Evolutionary conservation across 2,888 invertebrate genomes (phyloP).

Genomic region (Lepas anatifera): DNA sequence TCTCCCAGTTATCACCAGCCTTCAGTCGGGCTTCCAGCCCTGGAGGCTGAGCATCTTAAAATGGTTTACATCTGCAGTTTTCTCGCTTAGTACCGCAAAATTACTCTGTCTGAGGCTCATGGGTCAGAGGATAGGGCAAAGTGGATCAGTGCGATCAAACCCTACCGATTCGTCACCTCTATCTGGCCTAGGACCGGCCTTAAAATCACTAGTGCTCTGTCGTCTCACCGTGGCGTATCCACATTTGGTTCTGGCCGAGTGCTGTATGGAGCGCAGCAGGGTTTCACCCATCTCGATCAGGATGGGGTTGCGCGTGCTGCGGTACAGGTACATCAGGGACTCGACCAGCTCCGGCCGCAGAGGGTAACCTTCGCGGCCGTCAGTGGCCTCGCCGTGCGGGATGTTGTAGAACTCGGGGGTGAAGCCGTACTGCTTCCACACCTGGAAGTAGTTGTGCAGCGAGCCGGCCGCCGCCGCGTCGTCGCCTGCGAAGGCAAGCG

Average conservation of each 20-base stretch:
- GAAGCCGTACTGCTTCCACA: slow-evolving; percentile 92
- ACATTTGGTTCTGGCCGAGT: slow-evolving; percentile 82
- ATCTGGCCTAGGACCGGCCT: no score
- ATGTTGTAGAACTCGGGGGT: slow-evolving; percentile 97
- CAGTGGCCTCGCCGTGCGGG: slow-evolving; percentile 69
- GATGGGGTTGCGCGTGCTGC: slow-evolving; percentile 85
- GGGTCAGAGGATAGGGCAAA: no score
- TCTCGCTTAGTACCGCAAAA: no score
- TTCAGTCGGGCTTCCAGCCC: no score
- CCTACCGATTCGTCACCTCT: no score
- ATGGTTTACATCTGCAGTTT: no score
- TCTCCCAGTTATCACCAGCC: no score
- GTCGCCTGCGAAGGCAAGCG: slow-evolving; percentile 66
- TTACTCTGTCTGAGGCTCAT: no score
- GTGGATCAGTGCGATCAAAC: no score
- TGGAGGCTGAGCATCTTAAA: no score
- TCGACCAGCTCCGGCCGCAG: slow-evolving; percentile 91
- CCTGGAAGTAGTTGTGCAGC: slow-evolving; percentile 87
- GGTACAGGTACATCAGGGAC: slow-evolving; percentile 90
- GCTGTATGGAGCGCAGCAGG: slow-evolving; percentile 83
- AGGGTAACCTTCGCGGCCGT: slow-evolving; percentile 81
- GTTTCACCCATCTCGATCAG: slow-evolving; percentile 87
- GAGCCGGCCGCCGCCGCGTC: slow-evolving; percentile 82
- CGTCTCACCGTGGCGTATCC: slow-evolving; percentile 89
- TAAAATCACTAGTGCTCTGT: no score